These are phyloP conservation scores for Agrilus cyanescens DNA, from an alignment of 2,888 invertebrate genomes.

Conservation along the genomic window DNA sequence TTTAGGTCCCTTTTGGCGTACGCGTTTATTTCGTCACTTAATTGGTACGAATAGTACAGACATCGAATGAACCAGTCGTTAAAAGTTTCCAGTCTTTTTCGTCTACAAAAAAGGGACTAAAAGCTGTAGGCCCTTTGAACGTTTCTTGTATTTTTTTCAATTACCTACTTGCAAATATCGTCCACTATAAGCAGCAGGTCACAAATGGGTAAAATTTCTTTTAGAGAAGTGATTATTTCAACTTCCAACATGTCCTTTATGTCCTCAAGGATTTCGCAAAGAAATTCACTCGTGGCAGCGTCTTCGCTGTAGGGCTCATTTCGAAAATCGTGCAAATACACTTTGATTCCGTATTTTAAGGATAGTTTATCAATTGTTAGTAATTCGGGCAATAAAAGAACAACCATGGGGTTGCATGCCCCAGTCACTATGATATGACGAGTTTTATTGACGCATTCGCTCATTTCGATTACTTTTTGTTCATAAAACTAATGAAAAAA, in stretches of 20 bases:
- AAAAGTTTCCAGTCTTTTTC: slow-evolving; percentile 24
- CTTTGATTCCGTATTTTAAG: slow-evolving; percentile 18
- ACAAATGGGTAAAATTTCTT: slow-evolving; percentile 36
- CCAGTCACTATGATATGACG: slow-evolving; percentile 24
- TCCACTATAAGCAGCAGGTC: slow-evolving; percentile 44
- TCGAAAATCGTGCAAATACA: slow-evolving; percentile 23
- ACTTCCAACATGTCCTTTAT: slow-evolving; percentile 11
- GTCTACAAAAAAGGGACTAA: background rate
- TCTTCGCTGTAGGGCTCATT: slow-evolving; percentile 15
- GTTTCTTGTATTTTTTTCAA: background rate
- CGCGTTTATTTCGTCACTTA: slow-evolving; percentile 41
- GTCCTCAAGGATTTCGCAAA: slow-evolving; percentile 20
- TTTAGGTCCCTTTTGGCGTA: slow-evolving; percentile 37
- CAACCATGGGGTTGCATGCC: slow-evolving; percentile 20
- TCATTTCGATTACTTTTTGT: slow-evolving; percentile 2
- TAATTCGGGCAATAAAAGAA: slow-evolving; percentile 24
- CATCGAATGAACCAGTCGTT: slow-evolving; percentile 26
- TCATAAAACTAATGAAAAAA: slow-evolving; percentile 6
- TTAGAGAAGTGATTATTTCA: slow-evolving; percentile 32
- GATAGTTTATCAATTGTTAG: slow-evolving; percentile 19
- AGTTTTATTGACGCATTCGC: slow-evolving; percentile 5
- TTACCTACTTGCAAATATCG: slow-evolving; percentile 24
- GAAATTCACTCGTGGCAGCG: slow-evolving; percentile 4
- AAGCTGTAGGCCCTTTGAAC: background rate
- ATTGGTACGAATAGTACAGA: slow-evolving; percentile 28